Evolutionary conservation across 2,797 vertebrate species (phyloP), one percentile per base, ranked within the genome.

Genomic region (Hypotaenidia philippensis): DNA sequence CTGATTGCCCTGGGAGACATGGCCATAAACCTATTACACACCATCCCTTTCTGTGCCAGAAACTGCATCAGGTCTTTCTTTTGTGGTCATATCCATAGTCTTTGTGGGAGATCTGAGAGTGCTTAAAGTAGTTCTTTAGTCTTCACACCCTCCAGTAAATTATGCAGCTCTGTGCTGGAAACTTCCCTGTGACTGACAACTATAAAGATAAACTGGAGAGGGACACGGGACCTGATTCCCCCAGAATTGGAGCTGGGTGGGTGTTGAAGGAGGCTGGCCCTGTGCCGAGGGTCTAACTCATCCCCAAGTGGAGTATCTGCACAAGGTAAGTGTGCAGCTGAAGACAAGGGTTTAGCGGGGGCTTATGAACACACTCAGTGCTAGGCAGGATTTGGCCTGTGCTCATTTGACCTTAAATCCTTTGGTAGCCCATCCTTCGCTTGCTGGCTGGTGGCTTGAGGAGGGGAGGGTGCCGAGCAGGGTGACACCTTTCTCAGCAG

Each of bases 81-180:
- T 25, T 6, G 22, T 63, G 75, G 34, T 16, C 3, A 0, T 25
- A 61, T 40, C 79, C 21, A 0, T 1, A 2, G 57, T 13, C 53
- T 80, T 79, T 3, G 1, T 14, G 94, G 83, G 83, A 69, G 66
- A 69, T 12, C 66, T 69, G 74, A 34, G 14, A 2, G 14, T 2
- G 60, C 80, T 77, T 26, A 5, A 66, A 77, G 84, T 22, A 49
- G 34, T 32, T 70, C 59, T 63, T 60, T 17, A n/a, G 4, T 34
- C 80, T 65, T 87, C 80, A 76, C 66, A 61, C 31, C 50, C 77
- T 90, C 53, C 74, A 11, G 0, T 11, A 41, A 75, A 57, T 12
- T 2, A 13, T 64, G 36, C 71, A 85, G 79, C 47, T 36, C 52
- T 6, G 27, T 36, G 56, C 90, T 91, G 92, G 90, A 71, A 86